These are phyloP conservation scores for Embiotoca jacksoni DNA, from an alignment of 2,113 vertebrate species.

Conservation along the genomic window DNA sequence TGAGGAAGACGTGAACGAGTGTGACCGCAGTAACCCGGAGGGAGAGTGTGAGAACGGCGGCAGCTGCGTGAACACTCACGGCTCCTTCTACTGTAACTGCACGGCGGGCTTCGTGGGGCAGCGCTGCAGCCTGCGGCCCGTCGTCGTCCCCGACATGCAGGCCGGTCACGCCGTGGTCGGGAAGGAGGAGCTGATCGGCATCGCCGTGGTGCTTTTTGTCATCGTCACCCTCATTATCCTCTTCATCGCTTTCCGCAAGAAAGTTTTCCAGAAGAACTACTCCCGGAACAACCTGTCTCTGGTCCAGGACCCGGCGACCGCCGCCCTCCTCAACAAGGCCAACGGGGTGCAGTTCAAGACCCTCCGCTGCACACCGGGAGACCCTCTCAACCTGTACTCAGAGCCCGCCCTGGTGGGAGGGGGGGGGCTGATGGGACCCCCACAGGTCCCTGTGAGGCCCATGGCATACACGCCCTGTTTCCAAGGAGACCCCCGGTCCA, in stretches of 20 bases:
- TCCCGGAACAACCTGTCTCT: slow-evolving; percentile 95
- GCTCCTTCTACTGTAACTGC: slow-evolving; percentile 97
- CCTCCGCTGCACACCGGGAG: slow-evolving; percentile 86
- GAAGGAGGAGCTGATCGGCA: slow-evolving; percentile 96
- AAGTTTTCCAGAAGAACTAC: slow-evolving; percentile 96
- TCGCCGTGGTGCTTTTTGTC: slow-evolving; percentile 92
- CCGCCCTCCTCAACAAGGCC: slow-evolving; percentile 94
- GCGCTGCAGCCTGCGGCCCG: slow-evolving; percentile 90
- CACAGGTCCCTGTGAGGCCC: slow-evolving; percentile 94
- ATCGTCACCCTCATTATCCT: slow-evolving; percentile 91
- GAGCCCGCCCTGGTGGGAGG: slow-evolving; percentile 77
- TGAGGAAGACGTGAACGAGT: slow-evolving; percentile 95
- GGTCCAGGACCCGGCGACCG: slow-evolving; percentile 95
- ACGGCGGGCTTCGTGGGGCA: slow-evolving; percentile 92
- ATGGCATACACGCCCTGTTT: slow-evolving; percentile 98
- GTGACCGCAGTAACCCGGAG: slow-evolving; percentile 85
- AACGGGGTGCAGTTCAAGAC: slow-evolving; percentile 92
- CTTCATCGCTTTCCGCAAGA: slow-evolving; percentile 95
- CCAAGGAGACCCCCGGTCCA: slow-evolving; percentile 90
- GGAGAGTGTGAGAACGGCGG: slow-evolving; percentile 95
- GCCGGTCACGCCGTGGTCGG: slow-evolving; percentile 94
- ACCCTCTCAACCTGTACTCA: slow-evolving; percentile 91
- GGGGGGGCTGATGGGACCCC: slow-evolving; percentile 81
- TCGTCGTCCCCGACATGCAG: slow-evolving; percentile 97
- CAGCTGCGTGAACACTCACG: slow-evolving; percentile 92